Base-by-base conservation (phyloP, 2,888 invertebrate species). In the Hirtodrosophila confusa region DNA sequence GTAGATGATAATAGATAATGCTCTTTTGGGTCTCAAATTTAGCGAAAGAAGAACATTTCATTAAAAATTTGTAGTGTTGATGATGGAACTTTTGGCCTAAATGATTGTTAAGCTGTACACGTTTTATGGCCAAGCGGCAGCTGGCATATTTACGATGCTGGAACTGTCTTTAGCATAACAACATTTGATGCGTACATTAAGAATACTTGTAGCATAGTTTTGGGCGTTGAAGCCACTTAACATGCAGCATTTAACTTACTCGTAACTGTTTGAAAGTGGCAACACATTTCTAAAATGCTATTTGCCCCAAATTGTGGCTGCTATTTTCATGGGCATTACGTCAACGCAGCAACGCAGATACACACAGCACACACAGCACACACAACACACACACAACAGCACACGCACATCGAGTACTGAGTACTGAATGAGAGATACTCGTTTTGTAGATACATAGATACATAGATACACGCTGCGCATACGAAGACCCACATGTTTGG, bases 261-360 rank as follows among this genome's bases (percentile, higher is more conserved):
- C 36, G 62, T 10, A 57, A 56, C 49, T 33, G 44, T 43, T 56
- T 51, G 29, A 29, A 73, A 70, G 58, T 58, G 72, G 39, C 72
- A 56, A 27, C 48, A 47, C 55, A 27, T 48, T 40, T 51, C 37
- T 31, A 58, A 54, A 67, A 50, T 40, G 69, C 60, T 71, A 51
- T 70, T 70, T 70, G 44, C 55, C 62, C 53, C 48, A 24, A 55
- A 76, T 56, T 79, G 64, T 64, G 41, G 48, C 44, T 49, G 75
- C 72, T 86, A 82, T 82, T 82, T 82, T 63, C 69, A 83, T 69
- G 75, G 68, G 69, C 66, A 86, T 82, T 82, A 86, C 86, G 82
- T 82, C 82, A 82, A 75, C 31, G 31, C 31, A 31, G 31, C 31
- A 9, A 4, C 78, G 55, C 40, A 44, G 47, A 54, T 50, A 62